A percentile compares a stretch with the other conserved stretches of the same genome.
Conservation (phyloP, 1,140 invertebrate genomes). For the Thaumetopoea pityocampa region DNA sequence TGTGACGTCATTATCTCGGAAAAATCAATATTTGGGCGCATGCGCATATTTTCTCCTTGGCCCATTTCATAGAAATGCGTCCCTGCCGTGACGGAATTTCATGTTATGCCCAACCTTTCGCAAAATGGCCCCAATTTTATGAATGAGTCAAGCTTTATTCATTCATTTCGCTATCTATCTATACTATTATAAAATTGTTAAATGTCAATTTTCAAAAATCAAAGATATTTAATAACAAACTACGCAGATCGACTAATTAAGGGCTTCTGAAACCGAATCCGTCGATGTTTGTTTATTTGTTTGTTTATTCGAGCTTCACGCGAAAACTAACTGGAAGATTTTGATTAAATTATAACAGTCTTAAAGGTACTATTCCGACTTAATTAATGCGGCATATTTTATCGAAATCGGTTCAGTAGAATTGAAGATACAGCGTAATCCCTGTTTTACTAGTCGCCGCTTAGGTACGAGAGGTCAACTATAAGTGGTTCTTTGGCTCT, state of each 20-base stretch:
- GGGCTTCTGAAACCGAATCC: no score
- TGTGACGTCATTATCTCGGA: slow-evolving; percentile 57
- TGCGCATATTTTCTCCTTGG: slow-evolving; percentile 57
- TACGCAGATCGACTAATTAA: not conserved
- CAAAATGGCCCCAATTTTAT: slow-evolving; percentile 58
- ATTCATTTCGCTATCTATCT: slow-evolving; percentile 50
- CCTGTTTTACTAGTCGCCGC: no score
- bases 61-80: slow-evolving; percentile 39
- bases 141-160: slow-evolving; percentile 52
- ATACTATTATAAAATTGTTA: slow-evolving; percentile 22
- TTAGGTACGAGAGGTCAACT: no score
- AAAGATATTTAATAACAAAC: not conserved
- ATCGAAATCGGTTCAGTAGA: no score
- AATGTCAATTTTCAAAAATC: slow-evolving; percentile 4
- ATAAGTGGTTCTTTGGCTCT: no score
- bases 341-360: no score
- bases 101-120: slow-evolving; percentile 29
- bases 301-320: no score
- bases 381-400: no score
- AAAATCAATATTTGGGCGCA: slow-evolving; percentile 62
- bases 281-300: no score
- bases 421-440: no score
- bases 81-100: slow-evolving; percentile 41
- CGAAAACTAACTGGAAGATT: no score
- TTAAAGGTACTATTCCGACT: no score